A percentile compares a stretch with the other conserved stretches of the same genome.
Evolutionary conservation across 2,113 vertebrate species (phyloP).

Genomic region (Megaceryle maxima): DNA sequence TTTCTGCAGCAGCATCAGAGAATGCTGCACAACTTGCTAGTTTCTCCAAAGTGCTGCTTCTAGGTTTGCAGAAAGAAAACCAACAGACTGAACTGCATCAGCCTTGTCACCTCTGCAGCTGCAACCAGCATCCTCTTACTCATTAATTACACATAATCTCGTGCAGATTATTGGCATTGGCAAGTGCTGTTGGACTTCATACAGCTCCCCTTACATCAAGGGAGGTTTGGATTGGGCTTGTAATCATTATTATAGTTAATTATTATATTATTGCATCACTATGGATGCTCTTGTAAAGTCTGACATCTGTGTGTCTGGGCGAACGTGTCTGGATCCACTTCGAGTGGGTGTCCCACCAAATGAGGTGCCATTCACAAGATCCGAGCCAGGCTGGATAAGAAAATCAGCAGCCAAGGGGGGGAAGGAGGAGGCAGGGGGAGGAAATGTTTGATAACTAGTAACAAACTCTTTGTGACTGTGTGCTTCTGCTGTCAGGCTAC

Average conservation of each 20-base stretch:
- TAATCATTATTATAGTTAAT: not conserved
- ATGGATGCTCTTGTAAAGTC: not conserved
- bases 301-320: not conserved
- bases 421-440: not conserved
- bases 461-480: not conserved
- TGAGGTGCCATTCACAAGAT: not conserved
- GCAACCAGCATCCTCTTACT: not conserved
- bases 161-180: not conserved
- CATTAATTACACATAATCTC: not conserved
- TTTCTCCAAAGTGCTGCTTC: not conserved
- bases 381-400: not conserved
- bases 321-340: not conserved
- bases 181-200: not conserved
- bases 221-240: not conserved
- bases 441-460: not conserved
- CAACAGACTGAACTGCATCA: not conserved
- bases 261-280: not conserved
- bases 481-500: fast-evolving
- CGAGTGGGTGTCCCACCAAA: not conserved
- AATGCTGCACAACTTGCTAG: not conserved
- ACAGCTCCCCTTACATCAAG: not conserved
- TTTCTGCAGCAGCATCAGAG: not conserved
- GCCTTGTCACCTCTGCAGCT: constrained; percentile 25
- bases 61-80: not conserved
- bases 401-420: not conserved